phyloP scores from a whole-genome alignment of 2,888 invertebrate genomes.

The Sturmia bella region DNA sequence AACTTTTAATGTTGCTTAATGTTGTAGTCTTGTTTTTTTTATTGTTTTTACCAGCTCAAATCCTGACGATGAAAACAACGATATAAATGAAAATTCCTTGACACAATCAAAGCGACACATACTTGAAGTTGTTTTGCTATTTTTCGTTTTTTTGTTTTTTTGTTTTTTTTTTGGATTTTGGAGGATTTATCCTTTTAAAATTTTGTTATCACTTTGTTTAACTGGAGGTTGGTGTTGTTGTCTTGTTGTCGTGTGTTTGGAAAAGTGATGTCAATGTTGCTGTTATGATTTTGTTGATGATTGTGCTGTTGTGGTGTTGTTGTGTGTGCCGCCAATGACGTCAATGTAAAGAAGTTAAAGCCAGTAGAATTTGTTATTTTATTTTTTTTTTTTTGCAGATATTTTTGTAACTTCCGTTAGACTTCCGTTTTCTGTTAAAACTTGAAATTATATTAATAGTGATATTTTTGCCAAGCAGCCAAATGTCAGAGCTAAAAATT shows the following conservation, averaged over 20 bases:
- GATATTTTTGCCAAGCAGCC: constrained; percentile 25
- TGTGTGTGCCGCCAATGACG: constrained; percentile 28
- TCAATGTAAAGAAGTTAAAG: constrained; percentile 20
- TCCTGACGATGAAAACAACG: not conserved
- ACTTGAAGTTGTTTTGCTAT: not conserved
- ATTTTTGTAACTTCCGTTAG: constrained; percentile 56
- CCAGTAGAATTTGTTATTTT: not conserved
- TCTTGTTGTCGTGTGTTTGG: constrained; percentile 25
- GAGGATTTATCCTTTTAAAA: constrained; percentile 56
- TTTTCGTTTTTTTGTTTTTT: not conserved
- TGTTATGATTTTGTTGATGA: constrained; percentile 31
- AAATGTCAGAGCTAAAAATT: not conserved
- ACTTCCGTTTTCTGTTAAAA: constrained; percentile 55
- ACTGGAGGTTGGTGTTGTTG: constrained; percentile 36
- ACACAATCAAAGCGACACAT: constrained; percentile 25
- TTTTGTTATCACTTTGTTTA: constrained; percentile 63
- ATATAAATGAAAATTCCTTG: constrained; percentile 46
- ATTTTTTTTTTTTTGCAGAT: not conserved
- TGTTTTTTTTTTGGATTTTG: constrained; percentile 30
- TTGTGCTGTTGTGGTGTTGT: not conserved
- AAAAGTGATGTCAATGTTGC: constrained; percentile 46
- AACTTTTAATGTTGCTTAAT: constrained; percentile 29
- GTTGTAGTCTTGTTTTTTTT: not conserved
- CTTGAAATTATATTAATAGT: constrained; percentile 54
- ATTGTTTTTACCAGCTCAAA: constrained; percentile 11